These are phyloP conservation scores for Ciconia boyciana DNA, from an alignment of 2,113 vertebrate species.

Conservation along the genomic window DNA sequence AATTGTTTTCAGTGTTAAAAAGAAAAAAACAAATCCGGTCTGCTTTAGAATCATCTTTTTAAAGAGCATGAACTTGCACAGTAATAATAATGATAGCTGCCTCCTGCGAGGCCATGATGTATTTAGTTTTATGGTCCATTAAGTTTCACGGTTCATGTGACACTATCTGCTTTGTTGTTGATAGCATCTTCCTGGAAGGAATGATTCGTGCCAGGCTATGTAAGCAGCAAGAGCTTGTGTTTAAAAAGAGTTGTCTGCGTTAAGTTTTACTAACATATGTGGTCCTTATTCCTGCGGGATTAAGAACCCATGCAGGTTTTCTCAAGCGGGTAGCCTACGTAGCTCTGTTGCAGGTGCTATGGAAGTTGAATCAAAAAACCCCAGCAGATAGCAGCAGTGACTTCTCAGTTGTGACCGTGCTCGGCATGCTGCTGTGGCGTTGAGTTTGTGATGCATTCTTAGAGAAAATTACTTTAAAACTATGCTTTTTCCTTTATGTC, in stretches of 20 bases:
- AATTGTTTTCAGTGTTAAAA: background rate
- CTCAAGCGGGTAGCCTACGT: fast-evolving
- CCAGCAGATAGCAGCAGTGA: fast-evolving
- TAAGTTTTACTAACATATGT: fast-evolving
- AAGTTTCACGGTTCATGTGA: background rate
- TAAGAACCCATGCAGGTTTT: fast-evolving
- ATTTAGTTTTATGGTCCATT: background rate
- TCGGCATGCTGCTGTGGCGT: fast-evolving
- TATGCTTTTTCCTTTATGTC: fast-evolving
- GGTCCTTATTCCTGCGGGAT: too few relatives aligned
- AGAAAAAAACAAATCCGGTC: background rate
- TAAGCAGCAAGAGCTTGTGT: background rate
- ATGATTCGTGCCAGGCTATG: background rate
- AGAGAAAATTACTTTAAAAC: background rate
- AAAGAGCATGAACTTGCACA: background rate
- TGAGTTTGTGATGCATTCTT: fast-evolving
- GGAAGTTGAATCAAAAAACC: background rate
- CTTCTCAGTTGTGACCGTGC: fast-evolving
- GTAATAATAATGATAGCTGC: background rate
- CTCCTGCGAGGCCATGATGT: background rate
- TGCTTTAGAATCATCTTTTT: background rate
- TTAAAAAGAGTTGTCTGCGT: background rate
- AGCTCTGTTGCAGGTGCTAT: background rate
- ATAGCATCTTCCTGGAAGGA: background rate
- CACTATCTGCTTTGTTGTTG: background rate